Base-by-base conservation (phyloP, 1,140 invertebrate species). In the Drosophila parabipectinata region DNA sequence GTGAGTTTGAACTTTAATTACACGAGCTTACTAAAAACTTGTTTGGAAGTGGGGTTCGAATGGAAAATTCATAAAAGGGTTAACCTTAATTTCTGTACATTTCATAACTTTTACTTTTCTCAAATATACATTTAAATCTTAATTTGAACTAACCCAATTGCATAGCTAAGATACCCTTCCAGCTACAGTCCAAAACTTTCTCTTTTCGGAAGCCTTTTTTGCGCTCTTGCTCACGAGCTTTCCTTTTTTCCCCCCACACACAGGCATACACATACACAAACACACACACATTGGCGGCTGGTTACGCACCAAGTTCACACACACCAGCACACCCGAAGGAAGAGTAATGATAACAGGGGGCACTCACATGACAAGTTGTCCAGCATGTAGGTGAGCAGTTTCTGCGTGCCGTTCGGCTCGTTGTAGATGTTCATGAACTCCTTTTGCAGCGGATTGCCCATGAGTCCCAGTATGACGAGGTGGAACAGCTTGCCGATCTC, bases 401-500 rank as follows among this genome's bases (percentile, higher is more conserved):
- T 99, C 85, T 96, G 95, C 34, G 97, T 98, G 45, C 98, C 98
- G 92, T 98, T 98, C 75, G 95, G 95, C 93, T 98, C 98, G 87
- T 96, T 96, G 92, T 98, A 99, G 37, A 99, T 94, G 52, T 95
- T 95, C 92, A 98, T 94, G 91, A 99, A 96, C 89, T 99, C 98
- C 91, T 97, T 97, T 79, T 95, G 95, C 45, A 99, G 93, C 50
- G 98, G 98, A 95, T 99, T 99, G 10, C 98, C 97, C 88, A 97
- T 96, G 76, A 99, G 94, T 77, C 97, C 97, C 84, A 97, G 92
- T 89, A 97, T 93, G 93, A 98, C 96, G 74, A 99, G 94, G 93
- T 99, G 98, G 93, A 99, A 99, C 71, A 99, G 94, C 93, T 98
- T 99, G 73, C 99, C 99, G 80, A 99, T 94, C 93, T 99, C 98